These are phyloP conservation scores for Hymenochirus boettgeri DNA, from an alignment of 2,113 vertebrate species.

Conservation along the genomic window DNA sequence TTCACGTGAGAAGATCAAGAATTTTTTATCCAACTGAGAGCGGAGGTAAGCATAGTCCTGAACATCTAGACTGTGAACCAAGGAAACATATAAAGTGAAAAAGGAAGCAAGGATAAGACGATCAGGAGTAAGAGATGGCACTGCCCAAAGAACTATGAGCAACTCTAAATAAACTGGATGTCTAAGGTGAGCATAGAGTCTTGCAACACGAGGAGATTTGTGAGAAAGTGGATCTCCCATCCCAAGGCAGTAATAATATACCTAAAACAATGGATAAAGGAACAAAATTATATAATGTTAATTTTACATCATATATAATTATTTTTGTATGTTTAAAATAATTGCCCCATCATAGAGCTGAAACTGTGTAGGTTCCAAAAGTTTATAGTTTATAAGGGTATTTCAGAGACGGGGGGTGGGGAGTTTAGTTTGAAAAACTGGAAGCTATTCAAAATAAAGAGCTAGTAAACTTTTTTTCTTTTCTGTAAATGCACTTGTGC, in stretches of 20 bases:
- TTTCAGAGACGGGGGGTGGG: no score
- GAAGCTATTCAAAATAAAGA: no score
- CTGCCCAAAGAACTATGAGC: constrained; percentile 74
- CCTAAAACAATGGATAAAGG: constrained; percentile 54
- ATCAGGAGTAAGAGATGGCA: constrained; percentile 76
- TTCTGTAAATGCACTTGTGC: no score
- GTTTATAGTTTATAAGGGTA: no score
- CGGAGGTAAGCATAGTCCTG: constrained; percentile 79
- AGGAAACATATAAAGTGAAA: constrained; percentile 70
- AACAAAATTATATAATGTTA: neutral
- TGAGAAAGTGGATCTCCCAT: constrained; percentile 74
- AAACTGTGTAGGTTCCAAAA: no score
- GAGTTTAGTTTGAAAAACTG: no score
- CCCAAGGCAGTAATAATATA: constrained; percentile 77
- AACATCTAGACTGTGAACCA: constrained; percentile 77
- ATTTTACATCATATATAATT: neutral
- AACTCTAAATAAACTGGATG: constrained; percentile 85
- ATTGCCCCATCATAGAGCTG: no score
- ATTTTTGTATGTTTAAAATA: no score
- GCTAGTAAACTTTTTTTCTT: no score
- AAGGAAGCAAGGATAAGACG: constrained; percentile 71
- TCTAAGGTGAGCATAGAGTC: constrained; percentile 77
- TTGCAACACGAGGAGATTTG: constrained; percentile 67
- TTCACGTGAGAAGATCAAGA: constrained; percentile 62
- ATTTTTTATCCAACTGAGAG: constrained; percentile 68